These are phyloP conservation scores for Orius insidiosus DNA, from an alignment of 1,140 invertebrate species.

Conservation along the genomic window DNA sequence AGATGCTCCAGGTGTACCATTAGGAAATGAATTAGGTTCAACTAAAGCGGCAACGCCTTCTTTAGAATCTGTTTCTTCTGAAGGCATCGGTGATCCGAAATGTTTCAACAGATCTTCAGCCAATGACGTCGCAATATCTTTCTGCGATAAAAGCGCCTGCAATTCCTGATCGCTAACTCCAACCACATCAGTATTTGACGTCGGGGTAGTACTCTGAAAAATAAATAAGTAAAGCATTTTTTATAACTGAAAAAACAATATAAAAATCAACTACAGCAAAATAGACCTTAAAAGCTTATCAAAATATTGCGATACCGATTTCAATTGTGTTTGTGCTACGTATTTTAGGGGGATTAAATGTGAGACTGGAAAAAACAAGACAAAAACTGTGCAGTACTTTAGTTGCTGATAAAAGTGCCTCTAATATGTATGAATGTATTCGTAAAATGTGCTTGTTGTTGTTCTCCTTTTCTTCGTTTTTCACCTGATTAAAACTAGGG, in stretches of 20 bases:
- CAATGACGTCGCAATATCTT: slow-evolving; percentile 57
- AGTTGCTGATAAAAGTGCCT: not conserved
- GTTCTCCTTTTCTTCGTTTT: too few relatives aligned
- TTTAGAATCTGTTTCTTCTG: slow-evolving; percentile 45
- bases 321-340: not conserved
- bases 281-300: not conserved
- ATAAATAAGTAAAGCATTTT: not conserved
- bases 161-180: slow-evolving; percentile 47
- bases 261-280: not conserved
- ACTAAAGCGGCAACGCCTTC: slow-evolving; percentile 25
- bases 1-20: not conserved
- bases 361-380: not conserved
- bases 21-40: not conserved
- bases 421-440: too few relatives aligned
- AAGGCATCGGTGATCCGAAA: slow-evolving; percentile 36
- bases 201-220: not conserved
- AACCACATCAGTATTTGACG: slow-evolving; percentile 14
- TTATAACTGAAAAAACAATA: not conserved
- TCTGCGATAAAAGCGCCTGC: slow-evolving; percentile 49
- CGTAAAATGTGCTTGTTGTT: too few relatives aligned
- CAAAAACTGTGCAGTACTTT: too few relatives aligned
- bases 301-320: not conserved
- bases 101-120: slow-evolving; percentile 71
- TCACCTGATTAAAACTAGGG: slow-evolving; percentile 4
- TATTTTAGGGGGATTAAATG: not conserved